Conservation (phyloP, 2,113 vertebrate genomes). For the Colinus virginianus region DNA sequence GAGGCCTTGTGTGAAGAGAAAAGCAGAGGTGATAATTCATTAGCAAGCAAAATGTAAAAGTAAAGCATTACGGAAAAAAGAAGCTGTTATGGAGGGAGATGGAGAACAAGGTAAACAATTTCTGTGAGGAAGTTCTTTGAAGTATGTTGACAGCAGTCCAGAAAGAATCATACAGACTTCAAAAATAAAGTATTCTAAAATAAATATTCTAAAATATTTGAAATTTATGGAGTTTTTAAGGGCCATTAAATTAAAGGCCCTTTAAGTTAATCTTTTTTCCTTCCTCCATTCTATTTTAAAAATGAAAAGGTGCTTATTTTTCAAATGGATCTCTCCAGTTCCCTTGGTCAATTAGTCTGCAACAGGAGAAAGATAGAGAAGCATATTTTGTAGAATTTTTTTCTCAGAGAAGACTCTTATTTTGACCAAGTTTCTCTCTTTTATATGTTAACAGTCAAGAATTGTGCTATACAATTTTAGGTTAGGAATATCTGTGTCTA, state of each 20-base stretch:
- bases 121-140: background rate
- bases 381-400: background rate
- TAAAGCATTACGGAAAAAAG: background rate
- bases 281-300: background rate
- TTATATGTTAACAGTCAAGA: background rate
- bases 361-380: background rate
- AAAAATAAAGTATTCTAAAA: background rate
- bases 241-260: background rate
- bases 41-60: background rate
- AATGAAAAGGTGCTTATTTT: background rate
- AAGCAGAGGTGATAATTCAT: conserved; percentile 15
- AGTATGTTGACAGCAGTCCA: background rate
- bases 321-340: background rate
- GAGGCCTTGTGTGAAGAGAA: background rate
- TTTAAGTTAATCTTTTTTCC: background rate
- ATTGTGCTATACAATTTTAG: background rate
- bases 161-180: background rate
- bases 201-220: too few relatives aligned
- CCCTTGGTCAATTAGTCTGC: background rate
- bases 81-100: background rate
- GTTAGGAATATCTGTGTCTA: background rate
- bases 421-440: background rate
- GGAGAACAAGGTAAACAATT: background rate
- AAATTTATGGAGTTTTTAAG: too few relatives aligned
- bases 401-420: background rate